Base-by-base conservation (phyloP, 92 coral and sea anemone genomes). In the Palythoa grandiflora region DNA sequence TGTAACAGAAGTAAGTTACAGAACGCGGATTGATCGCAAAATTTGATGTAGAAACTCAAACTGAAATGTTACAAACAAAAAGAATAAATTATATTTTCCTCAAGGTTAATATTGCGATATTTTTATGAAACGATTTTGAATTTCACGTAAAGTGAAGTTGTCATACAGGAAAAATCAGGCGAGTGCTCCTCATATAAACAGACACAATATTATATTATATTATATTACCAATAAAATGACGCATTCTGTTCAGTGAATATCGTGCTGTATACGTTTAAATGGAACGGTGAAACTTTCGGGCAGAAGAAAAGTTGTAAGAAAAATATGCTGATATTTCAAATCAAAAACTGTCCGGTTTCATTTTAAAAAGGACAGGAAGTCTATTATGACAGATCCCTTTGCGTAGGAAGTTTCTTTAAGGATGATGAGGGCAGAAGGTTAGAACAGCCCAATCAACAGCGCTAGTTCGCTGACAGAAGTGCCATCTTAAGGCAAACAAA, bases 71-170 rank as follows among this genome's bases (percentile, higher is more conserved):
- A 13, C 38, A 73, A 44, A 1, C 17, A 38, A 40, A 77, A 77
- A 16, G 39, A 77, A 77, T 77, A 55, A 53, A 77, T 28, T 59
- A 35, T 77, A 77, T 77, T 77, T 77, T 77, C 63, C 38, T 54
- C 12, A 54, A 77, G 68, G 68, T 54, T 47, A 77, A 77, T 68
- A 14, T 77, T 28, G 83, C 38, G 44, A 13, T 54, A 28, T 77
- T 37, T 39, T 20, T 20, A 37, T 70, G 44, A 28, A 70, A 10
- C 28, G 5, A 20, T 17, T 70, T 70, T 28, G 20, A 6, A 57
- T 17, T 57, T 40, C 6, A 40, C 47, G 0, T 2, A 0, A 40
- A 40, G 47, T 40, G 3, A 40, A 5, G 50, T 44, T 5, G 50
- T 44, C 50, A 44, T 44, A 44, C 5, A 44, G 50, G 50, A 8